Percentiles rank a stretch among this genome's conserved stretches.
These are phyloP conservation scores for Malthinus seriepunctatus DNA, from an alignment of 2,888 invertebrate genomes.

Conservation along the genomic window DNA sequence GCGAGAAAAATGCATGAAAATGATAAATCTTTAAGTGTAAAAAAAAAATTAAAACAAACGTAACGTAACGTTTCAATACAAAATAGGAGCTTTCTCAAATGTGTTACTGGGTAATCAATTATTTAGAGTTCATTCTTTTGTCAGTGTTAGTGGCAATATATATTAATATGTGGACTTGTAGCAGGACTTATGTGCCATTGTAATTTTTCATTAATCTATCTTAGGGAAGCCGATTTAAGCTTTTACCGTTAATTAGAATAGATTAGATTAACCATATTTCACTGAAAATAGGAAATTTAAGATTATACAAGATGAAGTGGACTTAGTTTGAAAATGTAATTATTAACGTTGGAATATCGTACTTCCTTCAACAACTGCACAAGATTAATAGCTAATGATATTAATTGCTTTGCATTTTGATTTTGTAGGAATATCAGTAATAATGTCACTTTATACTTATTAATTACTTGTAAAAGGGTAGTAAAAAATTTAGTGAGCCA, in stretches of 20 bases:
- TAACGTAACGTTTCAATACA: conserved; percentile 34
- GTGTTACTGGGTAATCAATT: conserved; percentile 41
- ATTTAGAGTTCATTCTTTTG: conserved; percentile 39
- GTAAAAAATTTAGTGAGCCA: too few relatives aligned
- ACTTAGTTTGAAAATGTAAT: too few relatives aligned
- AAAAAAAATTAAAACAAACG: conserved; percentile 31
- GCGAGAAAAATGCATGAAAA: conserved; percentile 36
- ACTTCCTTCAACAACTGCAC: too few relatives aligned
- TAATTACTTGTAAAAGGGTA: too few relatives aligned
- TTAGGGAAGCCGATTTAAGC: neutral
- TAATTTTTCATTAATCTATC: conserved; percentile 3
- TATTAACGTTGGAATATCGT: too few relatives aligned
- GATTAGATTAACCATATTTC: neutral
- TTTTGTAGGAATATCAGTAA: too few relatives aligned
- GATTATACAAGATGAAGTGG: too few relatives aligned
- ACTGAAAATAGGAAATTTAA: neutral
- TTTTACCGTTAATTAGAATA: conserved; percentile 1
- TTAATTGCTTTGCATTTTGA: too few relatives aligned
- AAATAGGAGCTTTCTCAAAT: conserved; percentile 36
- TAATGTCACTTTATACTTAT: too few relatives aligned
- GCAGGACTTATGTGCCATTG: conserved; percentile 17
- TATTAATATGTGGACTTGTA: conserved; percentile 35
- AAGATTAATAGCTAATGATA: too few relatives aligned
- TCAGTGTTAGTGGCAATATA: conserved; percentile 38
- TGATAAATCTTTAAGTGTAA: conserved; percentile 36